Percentiles rank a stretch among this genome's conserved stretches.
Conservation (phyloP, 2,113 vertebrate species). For the Aix galericulata region DNA sequence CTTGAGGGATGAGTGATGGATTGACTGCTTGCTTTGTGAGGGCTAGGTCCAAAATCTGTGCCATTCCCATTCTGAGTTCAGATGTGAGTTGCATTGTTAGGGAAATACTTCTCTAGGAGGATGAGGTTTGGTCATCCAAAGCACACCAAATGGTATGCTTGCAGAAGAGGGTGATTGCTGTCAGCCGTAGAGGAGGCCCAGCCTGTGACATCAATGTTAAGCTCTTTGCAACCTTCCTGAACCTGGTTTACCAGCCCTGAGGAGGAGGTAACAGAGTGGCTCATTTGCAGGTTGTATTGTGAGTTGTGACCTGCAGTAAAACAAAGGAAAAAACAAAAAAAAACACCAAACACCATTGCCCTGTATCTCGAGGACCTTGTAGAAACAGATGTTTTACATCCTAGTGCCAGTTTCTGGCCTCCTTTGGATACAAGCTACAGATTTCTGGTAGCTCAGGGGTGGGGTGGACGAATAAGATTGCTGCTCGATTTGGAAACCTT, state of each 20-base stretch:
- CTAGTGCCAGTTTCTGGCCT: not conserved
- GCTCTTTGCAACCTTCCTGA: not conserved
- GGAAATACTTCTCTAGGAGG: not conserved
- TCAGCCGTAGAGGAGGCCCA: not conserved
- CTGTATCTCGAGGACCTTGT: not conserved
- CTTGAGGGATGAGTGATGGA: no score
- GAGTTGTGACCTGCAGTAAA: not conserved
- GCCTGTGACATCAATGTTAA: not conserved
- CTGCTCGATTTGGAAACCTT: not conserved
- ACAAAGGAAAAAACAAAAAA: not conserved
- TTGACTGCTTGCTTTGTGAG: not conserved
- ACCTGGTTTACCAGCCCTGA: not conserved
- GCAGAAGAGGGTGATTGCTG: not conserved
- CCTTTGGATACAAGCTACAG: not conserved
- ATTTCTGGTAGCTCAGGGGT: not conserved
- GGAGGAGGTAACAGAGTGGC: not conserved
- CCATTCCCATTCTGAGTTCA: not conserved
- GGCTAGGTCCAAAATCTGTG: not conserved
- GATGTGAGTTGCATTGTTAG: not conserved
- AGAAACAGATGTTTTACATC: not conserved
- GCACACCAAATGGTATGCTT: not conserved
- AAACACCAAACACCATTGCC: not conserved
- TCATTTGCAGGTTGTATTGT: not conserved
- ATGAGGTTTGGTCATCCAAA: not conserved
- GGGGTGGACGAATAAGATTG: not conserved